A percentile compares a stretch with the other conserved stretches of the same genome.
Evolutionary conservation across 2,113 vertebrate genomes (phyloP).

Genomic region (Gobio gobio): DNA sequence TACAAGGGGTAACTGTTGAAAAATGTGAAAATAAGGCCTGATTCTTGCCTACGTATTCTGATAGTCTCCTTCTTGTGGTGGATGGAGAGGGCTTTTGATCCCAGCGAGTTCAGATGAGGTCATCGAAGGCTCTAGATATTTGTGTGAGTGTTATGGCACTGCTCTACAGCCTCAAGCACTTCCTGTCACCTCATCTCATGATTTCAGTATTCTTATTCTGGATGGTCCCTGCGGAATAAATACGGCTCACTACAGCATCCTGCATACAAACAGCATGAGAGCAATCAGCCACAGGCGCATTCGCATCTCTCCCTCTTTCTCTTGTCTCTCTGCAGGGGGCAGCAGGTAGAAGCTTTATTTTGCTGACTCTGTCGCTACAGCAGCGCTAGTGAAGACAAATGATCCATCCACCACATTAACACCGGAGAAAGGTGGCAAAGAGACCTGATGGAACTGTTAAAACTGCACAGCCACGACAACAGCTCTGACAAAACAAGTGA

Average conservation of each 20-base stretch:
- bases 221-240: conserved; percentile 33
- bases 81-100: background rate
- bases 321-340: conserved; percentile 19
- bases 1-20: background rate
- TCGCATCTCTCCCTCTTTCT: background rate
- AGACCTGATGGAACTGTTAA: background rate
- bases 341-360: conserved; percentile 28
- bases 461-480: background rate
- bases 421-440: background rate
- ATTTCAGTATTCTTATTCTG: conserved; percentile 27
- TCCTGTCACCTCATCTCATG: conserved; percentile 24
- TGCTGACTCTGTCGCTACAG: conserved; percentile 29
- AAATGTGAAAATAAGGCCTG: background rate
- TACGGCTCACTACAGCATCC: conserved; percentile 23
- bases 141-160: conserved; percentile 4
- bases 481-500: background rate
- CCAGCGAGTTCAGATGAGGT: conserved; percentile 1
- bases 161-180: conserved; percentile 23
- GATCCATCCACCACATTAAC: conserved; percentile 9
- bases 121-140: conserved; percentile 20
- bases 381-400: conserved; percentile 35
- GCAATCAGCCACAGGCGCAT: conserved; percentile 42
- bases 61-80: background rate
- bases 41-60: background rate
- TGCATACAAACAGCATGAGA: conserved; percentile 42